phyloP scores from a whole-genome alignment of 2,888 invertebrate genomes.

The Dicycla oo region DNA sequence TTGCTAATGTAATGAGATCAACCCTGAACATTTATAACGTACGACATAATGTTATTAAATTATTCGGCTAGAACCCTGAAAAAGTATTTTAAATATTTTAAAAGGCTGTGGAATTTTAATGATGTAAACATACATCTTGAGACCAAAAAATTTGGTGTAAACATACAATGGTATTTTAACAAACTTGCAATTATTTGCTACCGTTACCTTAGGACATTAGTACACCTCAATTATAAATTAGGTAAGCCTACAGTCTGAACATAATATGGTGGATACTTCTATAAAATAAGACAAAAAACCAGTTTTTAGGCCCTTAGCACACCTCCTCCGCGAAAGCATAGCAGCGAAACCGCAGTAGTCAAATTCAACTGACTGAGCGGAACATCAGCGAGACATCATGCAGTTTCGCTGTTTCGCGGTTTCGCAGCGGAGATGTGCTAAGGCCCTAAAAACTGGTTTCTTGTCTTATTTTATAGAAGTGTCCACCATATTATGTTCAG shows the following conservation, averaged over 20 bases:
- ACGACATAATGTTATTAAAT: constrained; percentile 40
- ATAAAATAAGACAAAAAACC: neutral
- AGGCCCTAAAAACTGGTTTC: neutral
- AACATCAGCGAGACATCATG: no score
- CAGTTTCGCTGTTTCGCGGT: no score
- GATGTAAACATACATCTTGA: constrained; percentile 24
- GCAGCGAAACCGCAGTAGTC: no score
- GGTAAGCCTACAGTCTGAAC: neutral
- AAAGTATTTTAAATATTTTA: constrained; percentile 27
- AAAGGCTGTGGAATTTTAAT: constrained; percentile 35
- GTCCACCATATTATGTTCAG: neutral
- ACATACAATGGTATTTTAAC: neutral
- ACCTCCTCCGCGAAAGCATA: no score
- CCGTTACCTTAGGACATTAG: neutral
- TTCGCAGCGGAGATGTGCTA: no score
- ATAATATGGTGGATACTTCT: no score
- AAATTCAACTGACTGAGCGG: no score
- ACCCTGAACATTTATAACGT: constrained; percentile 59
- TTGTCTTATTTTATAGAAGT: neutral
- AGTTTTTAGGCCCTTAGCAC: no score
- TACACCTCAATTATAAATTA: neutral
- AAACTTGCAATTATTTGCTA: neutral
- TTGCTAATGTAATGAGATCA: constrained; percentile 68
- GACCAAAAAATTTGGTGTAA: neutral
- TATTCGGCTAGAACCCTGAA: constrained; percentile 23